Evolutionary conservation across 2,888 invertebrate species (phyloP), one percentile per base, ranked within the genome.

Genomic region (Lithosia quadra): DNA sequence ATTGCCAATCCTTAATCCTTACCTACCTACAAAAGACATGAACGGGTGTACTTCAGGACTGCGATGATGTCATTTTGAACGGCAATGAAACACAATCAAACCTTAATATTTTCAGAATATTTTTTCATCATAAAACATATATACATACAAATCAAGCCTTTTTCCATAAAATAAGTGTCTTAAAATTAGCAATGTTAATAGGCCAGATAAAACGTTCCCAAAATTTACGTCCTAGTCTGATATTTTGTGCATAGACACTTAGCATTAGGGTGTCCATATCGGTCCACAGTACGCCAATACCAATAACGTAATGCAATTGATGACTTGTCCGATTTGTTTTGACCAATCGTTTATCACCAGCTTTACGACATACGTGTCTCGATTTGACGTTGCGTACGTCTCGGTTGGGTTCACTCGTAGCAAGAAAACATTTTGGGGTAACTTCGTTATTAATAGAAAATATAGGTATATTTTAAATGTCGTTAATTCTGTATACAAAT

Each of bases 221-320:
- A n/a, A 13, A 49, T 15, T 18, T 49, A 53, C 18, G 7, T 24
- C n/a, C 33, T 33, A 65, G 15, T 15, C 9, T 18, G 4, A 43
- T 49, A 65, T 33, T 21, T 56, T 15, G 22, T 13, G n/a, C 22
- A 59, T 59, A 57, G 9, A 58, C 65, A 70, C 34, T 36, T 10
- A 33, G 59, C n/a, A 63, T 56, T 68, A 75, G 76, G 76, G 77
- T 79, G 76, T 80, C 82, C 80, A 79, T 73, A 73, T 61, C 72
- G 64, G 63, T 72, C 73, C 73, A 64, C 66, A 63, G 58, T 73
- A 69, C 82, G 82, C 86, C 92, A 87, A 93, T 95, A 94, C 94
- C 95, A 95, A 95, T 95, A 95, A 92, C 88, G 82, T 86, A 74
- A 53, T 78, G 85, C 91, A 94, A 95, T 93, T 93, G 95, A 95